phyloP scores from a whole-genome alignment of 2,888 invertebrate species.

The Ganaspis brasiliensis region DNA sequence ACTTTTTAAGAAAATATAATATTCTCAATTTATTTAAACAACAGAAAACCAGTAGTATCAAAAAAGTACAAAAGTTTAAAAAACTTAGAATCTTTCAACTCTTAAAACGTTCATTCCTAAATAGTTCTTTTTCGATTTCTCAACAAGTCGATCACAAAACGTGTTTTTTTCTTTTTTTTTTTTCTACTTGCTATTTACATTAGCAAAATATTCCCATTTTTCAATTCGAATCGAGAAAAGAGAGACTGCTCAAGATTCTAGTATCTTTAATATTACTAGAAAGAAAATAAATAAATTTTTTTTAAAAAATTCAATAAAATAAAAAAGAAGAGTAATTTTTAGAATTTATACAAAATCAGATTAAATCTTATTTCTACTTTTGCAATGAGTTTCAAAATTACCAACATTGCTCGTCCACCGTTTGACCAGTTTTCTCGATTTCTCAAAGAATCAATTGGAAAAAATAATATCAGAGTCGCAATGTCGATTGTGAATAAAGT shows the following conservation, averaged over 20 bases:
- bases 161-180: no score
- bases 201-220: constrained; percentile 5
- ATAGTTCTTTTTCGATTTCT: neutral
- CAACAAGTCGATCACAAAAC: neutral
- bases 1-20: constrained; percentile 11
- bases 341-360: no score
- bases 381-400: no score
- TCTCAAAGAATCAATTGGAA: neutral
- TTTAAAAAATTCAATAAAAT: neutral
- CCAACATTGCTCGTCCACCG: neutral
- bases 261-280: neutral
- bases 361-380: neutral
- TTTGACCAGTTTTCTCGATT: neutral
- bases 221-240: neutral
- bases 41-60: neutral
- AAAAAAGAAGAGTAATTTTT: no score
- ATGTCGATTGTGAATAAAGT: constrained; percentile 48
- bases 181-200: constrained; percentile 24
- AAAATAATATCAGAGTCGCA: constrained; percentile 40
- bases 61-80: neutral
- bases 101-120: neutral
- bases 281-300: neutral
- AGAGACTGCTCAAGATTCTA: neutral
- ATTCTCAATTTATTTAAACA: neutral
- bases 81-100: neutral